A percentile compares a stretch with the other conserved stretches of the same genome.
Evolutionary conservation across 92 coral and sea anemone species (phyloP).

Genomic region (Micromussa lordhowensis): DNA sequence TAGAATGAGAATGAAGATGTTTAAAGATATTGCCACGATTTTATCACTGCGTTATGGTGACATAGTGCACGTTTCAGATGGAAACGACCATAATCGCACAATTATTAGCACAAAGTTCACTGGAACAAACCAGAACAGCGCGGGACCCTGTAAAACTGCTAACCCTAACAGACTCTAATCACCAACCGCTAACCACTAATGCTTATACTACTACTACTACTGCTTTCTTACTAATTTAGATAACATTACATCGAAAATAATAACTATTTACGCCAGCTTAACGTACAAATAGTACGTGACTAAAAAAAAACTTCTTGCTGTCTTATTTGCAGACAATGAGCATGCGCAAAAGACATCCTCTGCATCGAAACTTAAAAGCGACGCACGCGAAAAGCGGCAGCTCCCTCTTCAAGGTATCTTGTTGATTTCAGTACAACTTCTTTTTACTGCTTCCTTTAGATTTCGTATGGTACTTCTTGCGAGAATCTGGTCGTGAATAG

Average conservation of each 20-base stretch:
- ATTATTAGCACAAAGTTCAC: no score
- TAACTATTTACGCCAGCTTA: background rate
- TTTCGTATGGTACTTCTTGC: background rate
- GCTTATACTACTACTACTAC: no score
- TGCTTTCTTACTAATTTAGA: background rate
- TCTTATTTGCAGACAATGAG: conserved; percentile 45
- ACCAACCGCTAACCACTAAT: no score
- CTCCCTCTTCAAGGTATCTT: conserved; percentile 52
- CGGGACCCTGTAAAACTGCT: no score
- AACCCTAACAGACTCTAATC: no score
- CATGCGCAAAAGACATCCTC: conserved; percentile 39
- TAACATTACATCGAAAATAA: background rate
- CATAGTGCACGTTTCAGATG: background rate
- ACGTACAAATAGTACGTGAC: background rate
- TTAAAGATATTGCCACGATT: background rate
- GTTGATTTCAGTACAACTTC: background rate
- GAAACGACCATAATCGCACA: background rate
- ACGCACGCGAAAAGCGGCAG: conserved; percentile 65
- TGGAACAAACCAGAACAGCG: no score
- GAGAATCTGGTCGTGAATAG: background rate
- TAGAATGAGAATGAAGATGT: background rate
- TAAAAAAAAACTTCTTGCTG: conserved; percentile 14
- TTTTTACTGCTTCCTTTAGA: background rate
- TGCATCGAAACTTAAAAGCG: conserved; percentile 11
- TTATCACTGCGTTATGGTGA: background rate